Evolutionary conservation across 2,797 vertebrate genomes (phyloP).

Genomic region (Coregonus sp.): DNA sequence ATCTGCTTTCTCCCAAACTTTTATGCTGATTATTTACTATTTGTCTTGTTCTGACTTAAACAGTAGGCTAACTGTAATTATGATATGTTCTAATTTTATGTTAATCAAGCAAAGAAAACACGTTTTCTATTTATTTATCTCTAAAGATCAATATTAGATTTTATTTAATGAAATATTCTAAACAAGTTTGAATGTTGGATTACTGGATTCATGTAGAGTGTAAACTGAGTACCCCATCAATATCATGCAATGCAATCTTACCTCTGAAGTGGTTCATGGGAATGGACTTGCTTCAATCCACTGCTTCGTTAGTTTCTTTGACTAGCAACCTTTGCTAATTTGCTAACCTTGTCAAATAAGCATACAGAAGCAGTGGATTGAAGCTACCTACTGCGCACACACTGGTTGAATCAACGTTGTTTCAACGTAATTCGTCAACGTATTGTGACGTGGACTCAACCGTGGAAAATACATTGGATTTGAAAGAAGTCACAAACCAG

Average conservation of each 20-base stretch:
- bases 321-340: neutral
- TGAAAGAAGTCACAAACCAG: too few species aligned
- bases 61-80: neutral
- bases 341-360: neutral
- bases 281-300: neutral
- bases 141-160: neutral
- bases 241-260: conserved; percentile 16
- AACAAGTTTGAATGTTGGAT: conserved; percentile 34
- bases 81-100: neutral
- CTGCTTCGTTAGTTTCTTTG: neutral
- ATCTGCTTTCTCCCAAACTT: neutral
- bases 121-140: neutral
- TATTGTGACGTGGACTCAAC: too few species aligned
- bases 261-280: neutral
- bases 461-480: too few species aligned
- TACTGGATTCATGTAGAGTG: conserved; percentile 34
- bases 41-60: neutral
- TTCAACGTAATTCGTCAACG: too few species aligned
- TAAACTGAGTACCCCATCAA: conserved; percentile 10
- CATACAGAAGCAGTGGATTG: neutral
- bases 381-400: neutral
- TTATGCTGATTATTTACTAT: neutral
- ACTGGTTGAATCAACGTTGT: too few species aligned
- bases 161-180: conserved; percentile 23
- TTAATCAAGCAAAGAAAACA: neutral